Evolutionary conservation across 2,113 vertebrate genomes (phyloP).

Genomic region (Zapornia atra): DNA sequence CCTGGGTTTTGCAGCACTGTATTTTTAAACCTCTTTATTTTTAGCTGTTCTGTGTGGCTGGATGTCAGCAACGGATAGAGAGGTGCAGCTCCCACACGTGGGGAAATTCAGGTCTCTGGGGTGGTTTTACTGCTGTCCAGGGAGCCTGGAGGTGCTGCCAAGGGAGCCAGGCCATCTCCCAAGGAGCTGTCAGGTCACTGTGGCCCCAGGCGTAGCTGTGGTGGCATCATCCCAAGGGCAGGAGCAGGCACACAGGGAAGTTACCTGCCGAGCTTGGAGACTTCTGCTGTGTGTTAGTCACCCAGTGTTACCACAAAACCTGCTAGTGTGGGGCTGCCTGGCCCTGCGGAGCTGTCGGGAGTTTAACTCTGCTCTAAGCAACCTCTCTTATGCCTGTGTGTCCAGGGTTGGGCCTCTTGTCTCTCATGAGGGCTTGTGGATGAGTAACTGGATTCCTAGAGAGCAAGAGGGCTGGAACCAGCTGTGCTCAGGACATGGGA

Average conservation of each 20-base stretch:
- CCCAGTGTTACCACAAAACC: neutral
- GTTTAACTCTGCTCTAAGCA: neutral
- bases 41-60: neutral
- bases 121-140: neutral
- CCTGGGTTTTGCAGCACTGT: neutral
- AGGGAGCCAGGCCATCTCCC: neutral
- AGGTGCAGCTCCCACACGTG: accelerated
- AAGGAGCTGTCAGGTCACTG: neutral
- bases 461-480: neutral
- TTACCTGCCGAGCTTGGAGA: neutral
- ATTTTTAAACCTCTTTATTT: neutral
- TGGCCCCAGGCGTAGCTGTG: neutral
- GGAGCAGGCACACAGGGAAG: neutral
- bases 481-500: slow-evolving; percentile 49
- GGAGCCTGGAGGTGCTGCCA: neutral
- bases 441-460: slow-evolving; percentile 34
- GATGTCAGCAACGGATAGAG: neutral
- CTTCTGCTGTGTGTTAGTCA: no score
- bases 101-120: neutral
- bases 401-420: neutral
- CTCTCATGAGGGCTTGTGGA: neutral
- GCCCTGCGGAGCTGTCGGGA: neutral
- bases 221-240: neutral
- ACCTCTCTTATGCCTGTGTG: neutral
- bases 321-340: neutral